Percentiles rank a stretch among this genome's conserved stretches.
These are phyloP conservation scores for Lates calcarifer DNA, from an alignment of 2,113 vertebrate genomes.

Conservation along the genomic window DNA sequence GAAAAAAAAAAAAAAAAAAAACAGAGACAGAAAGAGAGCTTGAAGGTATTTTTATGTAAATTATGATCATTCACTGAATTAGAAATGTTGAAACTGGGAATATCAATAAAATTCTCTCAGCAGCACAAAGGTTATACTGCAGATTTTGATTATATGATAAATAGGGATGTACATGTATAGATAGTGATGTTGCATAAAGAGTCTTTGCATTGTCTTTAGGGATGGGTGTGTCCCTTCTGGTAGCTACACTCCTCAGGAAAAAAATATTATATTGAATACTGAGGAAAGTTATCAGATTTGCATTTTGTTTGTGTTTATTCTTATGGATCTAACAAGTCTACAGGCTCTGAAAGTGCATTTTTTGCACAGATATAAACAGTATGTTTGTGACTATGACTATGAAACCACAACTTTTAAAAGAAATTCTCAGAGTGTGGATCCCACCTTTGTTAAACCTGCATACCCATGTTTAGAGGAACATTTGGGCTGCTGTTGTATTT, in stretches of 20 bases:
- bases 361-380: neutral
- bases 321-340: neutral
- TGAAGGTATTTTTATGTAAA: conserved; percentile 64
- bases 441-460: neutral
- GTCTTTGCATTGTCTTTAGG: neutral
- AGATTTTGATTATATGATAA: neutral
- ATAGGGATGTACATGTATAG: neutral
- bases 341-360: neutral
- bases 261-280: neutral
- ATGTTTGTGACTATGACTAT: neutral
- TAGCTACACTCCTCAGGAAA: neutral
- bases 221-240: neutral
- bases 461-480: neutral
- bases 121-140: neutral
- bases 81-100: conserved; percentile 20
- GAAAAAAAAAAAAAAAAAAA: neutral
- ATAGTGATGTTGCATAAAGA: neutral
- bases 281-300: neutral
- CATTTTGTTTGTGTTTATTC: conserved; percentile 8
- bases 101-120: neutral
- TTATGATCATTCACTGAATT: conserved; percentile 34
- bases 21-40: conserved; percentile 16
- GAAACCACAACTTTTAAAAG: neutral
- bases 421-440: neutral
- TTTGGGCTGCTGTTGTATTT: neutral